These are phyloP conservation scores for Stomatorhinus ivindoensis DNA, from an alignment of 2,113 vertebrate genomes.

Conservation along the genomic window DNA sequence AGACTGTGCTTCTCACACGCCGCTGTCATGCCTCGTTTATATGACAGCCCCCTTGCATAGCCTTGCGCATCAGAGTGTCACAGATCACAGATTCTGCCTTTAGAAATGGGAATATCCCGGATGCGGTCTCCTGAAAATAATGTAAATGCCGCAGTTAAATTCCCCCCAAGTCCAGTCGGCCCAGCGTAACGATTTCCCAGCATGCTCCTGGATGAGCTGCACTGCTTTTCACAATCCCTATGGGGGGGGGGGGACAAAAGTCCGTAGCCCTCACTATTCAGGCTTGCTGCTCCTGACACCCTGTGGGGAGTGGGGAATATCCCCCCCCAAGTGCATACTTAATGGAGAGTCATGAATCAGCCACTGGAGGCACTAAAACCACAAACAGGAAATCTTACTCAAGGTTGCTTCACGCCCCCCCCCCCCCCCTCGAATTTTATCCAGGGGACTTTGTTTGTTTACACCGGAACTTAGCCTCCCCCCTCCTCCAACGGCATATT, in stretches of 20 bases:
- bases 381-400: constrained; percentile 21
- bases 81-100: neutral
- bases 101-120: neutral
- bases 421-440: neutral
- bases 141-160: neutral
- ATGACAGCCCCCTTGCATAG: neutral
- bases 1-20: neutral
- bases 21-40: neutral
- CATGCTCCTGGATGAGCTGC: neutral
- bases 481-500: neutral
- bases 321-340: constrained; percentile 21
- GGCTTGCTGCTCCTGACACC: neutral
- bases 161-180: neutral
- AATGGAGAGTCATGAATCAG: constrained; percentile 35
- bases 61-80: neutral
- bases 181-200: neutral
- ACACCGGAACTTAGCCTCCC: neutral
- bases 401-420: constrained; percentile 13
- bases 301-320: neutral
- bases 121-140: neutral
- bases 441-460: neutral
- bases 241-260: neutral
- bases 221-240: neutral
- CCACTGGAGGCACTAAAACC: constrained; percentile 38
- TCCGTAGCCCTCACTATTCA: neutral